phyloP scores from a whole-genome alignment of 2,888 invertebrate species.

The Amblyjoppa proteus region DNA sequence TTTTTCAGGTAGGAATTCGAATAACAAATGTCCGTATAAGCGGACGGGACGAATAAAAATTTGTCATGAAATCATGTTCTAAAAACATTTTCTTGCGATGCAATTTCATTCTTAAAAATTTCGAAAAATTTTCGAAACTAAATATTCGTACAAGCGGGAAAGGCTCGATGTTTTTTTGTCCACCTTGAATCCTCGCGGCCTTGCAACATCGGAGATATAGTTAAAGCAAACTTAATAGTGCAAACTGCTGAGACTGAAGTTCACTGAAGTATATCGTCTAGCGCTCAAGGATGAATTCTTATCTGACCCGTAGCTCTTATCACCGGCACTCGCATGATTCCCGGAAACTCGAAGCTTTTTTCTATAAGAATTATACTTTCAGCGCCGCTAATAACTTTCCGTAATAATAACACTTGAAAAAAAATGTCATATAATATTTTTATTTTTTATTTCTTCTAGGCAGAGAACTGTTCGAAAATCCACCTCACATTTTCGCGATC shows the following conservation, averaged over 20 bases:
- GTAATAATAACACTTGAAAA: constrained; percentile 24
- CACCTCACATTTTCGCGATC: constrained; percentile 99
- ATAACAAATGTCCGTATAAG: background rate
- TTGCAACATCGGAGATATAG: constrained; percentile 22
- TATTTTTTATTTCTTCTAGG: constrained; percentile 85
- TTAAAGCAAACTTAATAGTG: constrained; percentile 13
- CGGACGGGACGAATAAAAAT: no score
- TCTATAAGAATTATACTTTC: background rate
- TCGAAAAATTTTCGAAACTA: background rate
- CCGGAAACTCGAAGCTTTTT: constrained; percentile 12
- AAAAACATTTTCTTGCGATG: no score
- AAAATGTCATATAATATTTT: background rate
- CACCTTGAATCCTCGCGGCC: background rate
- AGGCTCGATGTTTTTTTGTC: background rate
- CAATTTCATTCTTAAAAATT: no score
- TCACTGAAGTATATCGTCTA: background rate
- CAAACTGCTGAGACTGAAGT: constrained; percentile 7
- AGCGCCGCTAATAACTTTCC: background rate
- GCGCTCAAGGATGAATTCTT: constrained; percentile 43
- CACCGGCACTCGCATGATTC: constrained; percentile 47
- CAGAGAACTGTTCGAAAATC: constrained; percentile 97
- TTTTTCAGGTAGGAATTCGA: background rate
- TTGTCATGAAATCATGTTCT: no score
- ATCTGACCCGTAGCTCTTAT: constrained; percentile 43
- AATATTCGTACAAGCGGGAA: background rate